Base-by-base conservation (phyloP, 2,888 invertebrate species). In the Pachymerium ferrugineum region DNA sequence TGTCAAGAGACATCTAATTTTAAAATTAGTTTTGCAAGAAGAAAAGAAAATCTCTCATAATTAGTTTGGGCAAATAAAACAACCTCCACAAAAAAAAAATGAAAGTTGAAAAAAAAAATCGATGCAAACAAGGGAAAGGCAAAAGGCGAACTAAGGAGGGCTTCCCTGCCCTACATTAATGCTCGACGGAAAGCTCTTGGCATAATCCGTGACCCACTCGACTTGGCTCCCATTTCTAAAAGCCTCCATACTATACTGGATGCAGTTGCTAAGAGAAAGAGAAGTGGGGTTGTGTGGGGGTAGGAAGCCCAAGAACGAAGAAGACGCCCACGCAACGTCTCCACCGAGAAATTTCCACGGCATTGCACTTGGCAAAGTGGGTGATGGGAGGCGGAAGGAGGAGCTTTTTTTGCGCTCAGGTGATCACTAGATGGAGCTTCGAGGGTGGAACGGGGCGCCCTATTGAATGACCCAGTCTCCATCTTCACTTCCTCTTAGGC, bases 131-230 rank as follows among this genome's bases (percentile, higher is more conserved):
- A 25, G 28, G n/a, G 12, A 16, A 10, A 38, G 38, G 12, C n/a
- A 62, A 16, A 54, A 54, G 10, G 47, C 47, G 22, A 62, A 12
- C 62, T 10, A 38, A 16, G 38, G 38, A 28, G 62, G 25, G 62
- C 62, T 62, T 62, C n/a, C 25, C 62, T 62, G 62, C 62, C 62
- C 62, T n/a, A 62, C 62, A 62, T 62, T 62, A 62, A 62, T 62
- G 62, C 62, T 62, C 62, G 28, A 62, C 62, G 62, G 10, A 62
- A 28, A 25, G 62, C 62, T 62, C 62, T 62, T 62, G 62, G 62
- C 62, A 62, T 62, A 62, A 62, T 62, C 62, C 62, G 62, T 62
- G 62, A 62, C 62, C 62, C 62, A 62, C 25, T 62, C 62, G 62
- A 62, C 62, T 62, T 62, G 38, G 62, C 62, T 62, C 62, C 62